Conservation (phyloP, 1,140 invertebrate genomes). For the Asobara japonica region DNA sequence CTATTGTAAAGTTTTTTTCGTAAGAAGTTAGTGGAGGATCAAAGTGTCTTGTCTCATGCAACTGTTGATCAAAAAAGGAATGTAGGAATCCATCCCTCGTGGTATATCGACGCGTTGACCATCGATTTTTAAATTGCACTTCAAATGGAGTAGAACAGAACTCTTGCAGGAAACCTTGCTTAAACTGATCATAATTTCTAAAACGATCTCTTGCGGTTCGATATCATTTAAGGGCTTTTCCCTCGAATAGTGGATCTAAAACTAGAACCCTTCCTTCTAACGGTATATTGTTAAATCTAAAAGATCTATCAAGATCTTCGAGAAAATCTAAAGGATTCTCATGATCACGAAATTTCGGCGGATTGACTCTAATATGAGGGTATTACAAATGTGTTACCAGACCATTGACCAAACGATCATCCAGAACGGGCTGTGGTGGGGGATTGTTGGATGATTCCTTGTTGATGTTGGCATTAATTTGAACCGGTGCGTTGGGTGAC, state of each 20-base stretch:
- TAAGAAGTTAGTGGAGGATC: conserved; percentile 20
- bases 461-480: too few species aligned
- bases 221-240: conserved; percentile 19
- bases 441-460: too few species aligned
- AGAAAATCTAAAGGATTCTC: conserved; percentile 29
- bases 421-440: background rate
- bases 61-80: conserved; percentile 24
- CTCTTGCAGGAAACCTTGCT: conserved; percentile 13
- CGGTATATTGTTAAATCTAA: conserved; percentile 29
- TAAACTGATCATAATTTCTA: conserved; percentile 13
- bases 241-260: conserved; percentile 18
- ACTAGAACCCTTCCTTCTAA: background rate
- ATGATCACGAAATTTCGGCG: conserved; percentile 23
- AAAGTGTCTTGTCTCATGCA: conserved; percentile 26
- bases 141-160: conserved; percentile 21
- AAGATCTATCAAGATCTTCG: conserved; percentile 27
- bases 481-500: too few species aligned
- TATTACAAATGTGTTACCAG: conserved; percentile 23
- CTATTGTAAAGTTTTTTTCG: conserved; percentile 32
- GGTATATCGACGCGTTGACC: conserved; percentile 22
- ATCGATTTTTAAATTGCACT: conserved; percentile 28
- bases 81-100: conserved; percentile 22
- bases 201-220: background rate
- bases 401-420: conserved; percentile 19
- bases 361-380: conserved; percentile 20